Conservation (phyloP, 2,113 vertebrate species). For the Excalfactoria chinensis region DNA sequence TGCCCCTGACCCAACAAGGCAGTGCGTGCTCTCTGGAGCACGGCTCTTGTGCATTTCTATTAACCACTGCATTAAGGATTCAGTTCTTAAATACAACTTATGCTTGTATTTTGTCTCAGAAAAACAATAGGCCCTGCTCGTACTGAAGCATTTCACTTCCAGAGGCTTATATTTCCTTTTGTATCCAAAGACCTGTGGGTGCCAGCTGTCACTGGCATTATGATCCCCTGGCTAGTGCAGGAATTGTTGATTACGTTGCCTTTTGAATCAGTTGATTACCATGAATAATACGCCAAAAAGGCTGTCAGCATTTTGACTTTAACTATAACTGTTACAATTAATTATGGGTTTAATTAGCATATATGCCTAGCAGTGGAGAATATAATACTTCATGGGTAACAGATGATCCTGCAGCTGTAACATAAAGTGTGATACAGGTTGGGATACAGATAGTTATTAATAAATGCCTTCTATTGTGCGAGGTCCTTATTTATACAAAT, state of each 20-base stretch:
- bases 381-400: slow-evolving; percentile 91
- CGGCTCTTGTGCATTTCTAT: neutral
- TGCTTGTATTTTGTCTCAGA: slow-evolving; percentile 60
- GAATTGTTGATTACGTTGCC: slow-evolving; percentile 95
- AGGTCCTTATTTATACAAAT: slow-evolving; percentile 98
- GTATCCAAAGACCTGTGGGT: slow-evolving; percentile 80
- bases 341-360: slow-evolving; percentile 96
- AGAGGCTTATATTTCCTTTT: slow-evolving; percentile 83
- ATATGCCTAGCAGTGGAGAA: slow-evolving; percentile 87
- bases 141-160: slow-evolving; percentile 79
- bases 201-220: slow-evolving; percentile 88
- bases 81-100: slow-evolving; percentile 36
- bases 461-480: slow-evolving; percentile 90
- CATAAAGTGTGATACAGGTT: slow-evolving; percentile 81
- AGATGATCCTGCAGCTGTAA: slow-evolving; percentile 86
- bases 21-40: neutral
- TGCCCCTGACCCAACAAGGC: accelerated
- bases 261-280: slow-evolving; percentile 93
- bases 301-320: slow-evolving; percentile 90
- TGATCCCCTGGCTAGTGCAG: slow-evolving; percentile 81
- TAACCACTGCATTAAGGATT: neutral
- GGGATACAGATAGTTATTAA: slow-evolving; percentile 95
- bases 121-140: slow-evolving; percentile 82
- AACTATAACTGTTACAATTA: slow-evolving; percentile 96
- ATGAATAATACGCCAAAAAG: slow-evolving; percentile 89